Base-by-base conservation (phyloP, 2,888 invertebrate species). In the Polydrusus tereticollis region DNA sequence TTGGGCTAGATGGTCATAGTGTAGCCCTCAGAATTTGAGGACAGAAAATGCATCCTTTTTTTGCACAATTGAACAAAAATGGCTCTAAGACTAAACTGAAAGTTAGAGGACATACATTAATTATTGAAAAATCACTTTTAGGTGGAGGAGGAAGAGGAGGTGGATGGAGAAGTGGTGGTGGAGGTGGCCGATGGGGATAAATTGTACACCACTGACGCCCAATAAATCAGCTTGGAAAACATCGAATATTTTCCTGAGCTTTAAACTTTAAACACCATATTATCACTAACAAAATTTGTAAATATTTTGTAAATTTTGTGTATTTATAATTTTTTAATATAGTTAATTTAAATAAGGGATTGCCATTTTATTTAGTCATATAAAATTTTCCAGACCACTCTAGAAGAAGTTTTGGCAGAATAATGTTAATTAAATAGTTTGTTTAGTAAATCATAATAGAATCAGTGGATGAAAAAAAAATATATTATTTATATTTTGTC, bases 221-320 rank as follows among this genome's bases (percentile, higher is more conserved):
- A n/a, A 3, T 8, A 4, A n/a, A 36, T 12, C 12, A 36, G 36
- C 1, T 1, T 36, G 0, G n/a, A n/a, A 12, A n/a, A n/a, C n/a
- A 29, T 50, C 10, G 8, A 3, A 67, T 36, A 8, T 33, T 64
- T 12, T 2, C 16, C 2, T 10, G 14, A 12, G 12, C 21, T 6
- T 21, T 21, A 2, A 21, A 47, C 16, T 20, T 55, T 29, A 36
- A 18, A 16, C 57, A 57, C n/a, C 12, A 47, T 18, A 12, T n/a
- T n/a, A n/a, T 33, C 12, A 33, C 18, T 29, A 29, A 29, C 26
- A 1, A 26, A 38, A 67, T 58, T 63, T 75, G 73, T 73, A 75
- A 21, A 75, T 75, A 73, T 58, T 55, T 52, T 74, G 64, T 74
- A 74, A 73, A 75, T 71, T 70, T 62, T 33, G 63, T 47, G n/a